Base-by-base conservation (phyloP, 2,113 vertebrate genomes). In the Spea multiplicata region DNA sequence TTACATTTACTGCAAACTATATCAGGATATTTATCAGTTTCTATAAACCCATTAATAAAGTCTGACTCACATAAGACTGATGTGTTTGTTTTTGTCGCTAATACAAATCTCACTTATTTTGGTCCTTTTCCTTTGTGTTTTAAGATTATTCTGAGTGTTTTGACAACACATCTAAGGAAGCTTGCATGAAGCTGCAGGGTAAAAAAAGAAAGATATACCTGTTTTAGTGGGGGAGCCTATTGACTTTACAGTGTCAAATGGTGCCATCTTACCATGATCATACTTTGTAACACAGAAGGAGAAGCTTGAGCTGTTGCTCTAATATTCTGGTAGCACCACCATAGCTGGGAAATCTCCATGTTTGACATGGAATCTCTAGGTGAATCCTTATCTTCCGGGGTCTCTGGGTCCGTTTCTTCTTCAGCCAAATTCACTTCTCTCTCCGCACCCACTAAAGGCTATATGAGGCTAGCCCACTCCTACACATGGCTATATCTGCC, bases 51-150 rank as follows among this genome's bases (percentile, higher is more conserved):
- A 64, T 75, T 66, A 52, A 67, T 55, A 8, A 67, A 59, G 50
- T 68, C 4, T 66, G 49, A 75, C 62, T 75, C 59, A 59, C 17
- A 3, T 6, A 7, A 64, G 16, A 76, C 52, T 59, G 49, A 44
- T 13, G 66, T 76, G 30, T 47, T 47, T 66, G 16, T n/a, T 75
- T 75, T 66, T 44, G n/a, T 66, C 6, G 67, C 5, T 57, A 64
- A 75, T 16, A 75, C 10, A 66, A 57, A 76, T 57, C 64, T 17
- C 12, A 17, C 14, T 76, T 59, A 69, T 69, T 68, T 57, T 30
- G 52, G 30, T 76, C 9, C 66, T 8, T 57, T 44, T 59, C 66
- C 57, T 12, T 47, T 17, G 7, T 47, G 44, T 47, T 16, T 30
- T 53, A 10, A 67, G 12, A 68, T 69, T 44, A 52, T 59, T 69